A percentile compares a stretch with the other conserved stretches of the same genome.
Conservation (phyloP, 2,888 invertebrate species). For the Andrena bicolor region DNA sequence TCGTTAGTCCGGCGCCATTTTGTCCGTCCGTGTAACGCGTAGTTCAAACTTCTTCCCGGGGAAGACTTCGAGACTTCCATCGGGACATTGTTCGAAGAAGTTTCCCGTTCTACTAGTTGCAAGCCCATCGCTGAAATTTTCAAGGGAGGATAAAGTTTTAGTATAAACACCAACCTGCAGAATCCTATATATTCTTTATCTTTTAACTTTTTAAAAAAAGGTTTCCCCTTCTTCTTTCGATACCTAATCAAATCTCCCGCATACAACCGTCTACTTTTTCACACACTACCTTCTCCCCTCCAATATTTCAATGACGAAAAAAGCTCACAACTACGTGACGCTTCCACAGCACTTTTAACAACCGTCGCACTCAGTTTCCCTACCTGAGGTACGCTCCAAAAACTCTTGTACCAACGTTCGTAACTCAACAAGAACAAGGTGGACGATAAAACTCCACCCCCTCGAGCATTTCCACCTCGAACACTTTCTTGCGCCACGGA, state of each 20-base stretch:
- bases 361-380: too few relatives aligned
- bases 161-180: slow-evolving; percentile 33
- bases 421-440: neutral
- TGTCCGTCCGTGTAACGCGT: slow-evolving; percentile 8
- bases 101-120: slow-evolving; percentile 50
- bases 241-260: neutral
- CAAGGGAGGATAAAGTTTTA: slow-evolving; percentile 47
- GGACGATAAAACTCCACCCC: neutral
- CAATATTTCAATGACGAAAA: neutral
- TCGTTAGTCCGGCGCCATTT: neutral
- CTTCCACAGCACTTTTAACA: too few relatives aligned
- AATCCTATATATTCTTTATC: slow-evolving; percentile 72
- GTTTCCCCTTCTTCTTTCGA: too few relatives aligned
- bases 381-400: too few relatives aligned
- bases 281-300: too few relatives aligned
- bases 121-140: slow-evolving; percentile 49
- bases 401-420: neutral
- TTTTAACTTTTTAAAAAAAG: too few relatives aligned
- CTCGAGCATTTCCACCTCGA: neutral
- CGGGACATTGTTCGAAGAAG: slow-evolving; percentile 39
- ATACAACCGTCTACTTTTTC: neutral
- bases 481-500: neutral
- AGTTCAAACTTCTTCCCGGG: slow-evolving; percentile 26
- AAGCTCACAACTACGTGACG: neutral
- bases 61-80: slow-evolving; percentile 43